phyloP scores from a whole-genome alignment of 2,797 vertebrate species.

The Chaenodraco wilsoni region DNA sequence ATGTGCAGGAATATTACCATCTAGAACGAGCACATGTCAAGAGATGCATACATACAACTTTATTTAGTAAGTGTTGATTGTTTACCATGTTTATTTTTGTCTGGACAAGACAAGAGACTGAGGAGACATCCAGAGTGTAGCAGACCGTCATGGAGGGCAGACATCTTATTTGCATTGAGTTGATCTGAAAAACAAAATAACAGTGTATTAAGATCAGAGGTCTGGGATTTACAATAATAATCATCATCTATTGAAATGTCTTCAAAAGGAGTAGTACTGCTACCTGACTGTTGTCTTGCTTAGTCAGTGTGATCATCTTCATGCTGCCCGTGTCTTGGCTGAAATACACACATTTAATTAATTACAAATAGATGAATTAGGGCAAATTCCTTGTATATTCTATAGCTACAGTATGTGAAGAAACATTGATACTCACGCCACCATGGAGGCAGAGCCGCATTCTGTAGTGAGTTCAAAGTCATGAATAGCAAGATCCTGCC shows the following conservation, averaged over 20 bases:
- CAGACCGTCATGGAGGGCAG: constrained; percentile 89
- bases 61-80: not conserved
- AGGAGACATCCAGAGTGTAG: constrained; percentile 91
- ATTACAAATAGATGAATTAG: not conserved
- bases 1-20: constrained; percentile 1
- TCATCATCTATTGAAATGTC: not conserved
- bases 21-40: not conserved
- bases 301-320: constrained; percentile 90
- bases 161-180: constrained; percentile 87
- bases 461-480: constrained; percentile 93
- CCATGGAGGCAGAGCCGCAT: constrained; percentile 84
- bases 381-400: not conserved
- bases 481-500: constrained; percentile 84
- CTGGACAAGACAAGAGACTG: constrained; percentile 88
- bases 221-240: not conserved
- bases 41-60: not conserved
- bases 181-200: constrained; percentile 79
- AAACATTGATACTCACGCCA: constrained; percentile 75
- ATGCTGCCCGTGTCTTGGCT: constrained; percentile 88
- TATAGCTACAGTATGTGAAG: not conserved
- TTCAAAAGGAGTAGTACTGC: not conserved
- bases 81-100: constrained; percentile 86
- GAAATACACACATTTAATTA: constrained; percentile 37
- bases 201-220: constrained; percentile 1
- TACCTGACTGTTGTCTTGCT: constrained; percentile 84